A percentile compares a stretch with the other conserved stretches of the same genome.
Evolutionary conservation across 2,797 vertebrate species (phyloP).

Genomic region (Hoplostethus atlanticus): DNA sequence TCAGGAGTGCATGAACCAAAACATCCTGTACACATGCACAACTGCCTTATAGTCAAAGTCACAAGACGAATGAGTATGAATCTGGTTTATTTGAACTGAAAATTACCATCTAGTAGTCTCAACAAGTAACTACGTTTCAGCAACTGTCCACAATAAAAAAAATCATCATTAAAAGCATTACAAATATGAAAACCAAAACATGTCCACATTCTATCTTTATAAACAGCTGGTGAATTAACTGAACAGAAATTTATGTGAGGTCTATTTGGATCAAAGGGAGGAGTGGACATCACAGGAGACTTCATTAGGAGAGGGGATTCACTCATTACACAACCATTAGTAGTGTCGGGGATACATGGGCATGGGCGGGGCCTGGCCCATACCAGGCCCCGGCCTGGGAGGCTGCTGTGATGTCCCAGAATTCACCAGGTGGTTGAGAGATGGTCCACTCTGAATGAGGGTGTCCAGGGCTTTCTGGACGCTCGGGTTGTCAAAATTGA

Average conservation of each 20-base stretch:
- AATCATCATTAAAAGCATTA: slow-evolving; percentile 61
- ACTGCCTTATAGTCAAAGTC: slow-evolving; percentile 22
- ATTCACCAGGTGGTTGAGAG: slow-evolving; percentile 92
- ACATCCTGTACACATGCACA: slow-evolving; percentile 46
- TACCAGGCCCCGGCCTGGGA: slow-evolving; percentile 73
- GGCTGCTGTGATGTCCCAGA: slow-evolving; percentile 71
- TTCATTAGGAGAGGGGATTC: neutral
- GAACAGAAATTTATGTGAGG: slow-evolving; percentile 28
- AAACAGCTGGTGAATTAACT: slow-evolving; percentile 45
- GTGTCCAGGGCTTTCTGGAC: slow-evolving; percentile 99
- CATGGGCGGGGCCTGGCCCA: slow-evolving; percentile 84
- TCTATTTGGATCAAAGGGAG: slow-evolving; percentile 21
- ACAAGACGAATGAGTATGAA: slow-evolving; percentile 18
- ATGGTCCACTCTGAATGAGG: slow-evolving; percentile 95
- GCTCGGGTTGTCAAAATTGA: slow-evolving; percentile 98
- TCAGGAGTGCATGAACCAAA: slow-evolving; percentile 37
- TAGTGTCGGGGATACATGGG: slow-evolving; percentile 93
- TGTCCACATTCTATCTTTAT: slow-evolving; percentile 38
- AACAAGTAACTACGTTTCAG: slow-evolving; percentile 27
- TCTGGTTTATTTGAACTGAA: slow-evolving; percentile 17
- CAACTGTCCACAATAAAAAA: slow-evolving; percentile 36
- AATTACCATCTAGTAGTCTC: slow-evolving; percentile 30
- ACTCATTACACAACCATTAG: slow-evolving; percentile 48
- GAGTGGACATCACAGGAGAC: slow-evolving; percentile 48
- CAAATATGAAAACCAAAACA: slow-evolving; percentile 48